These are phyloP conservation scores for Sciurus carolinensis DNA, from an alignment of 2,797 vertebrate species.

Conservation along the genomic window DNA sequence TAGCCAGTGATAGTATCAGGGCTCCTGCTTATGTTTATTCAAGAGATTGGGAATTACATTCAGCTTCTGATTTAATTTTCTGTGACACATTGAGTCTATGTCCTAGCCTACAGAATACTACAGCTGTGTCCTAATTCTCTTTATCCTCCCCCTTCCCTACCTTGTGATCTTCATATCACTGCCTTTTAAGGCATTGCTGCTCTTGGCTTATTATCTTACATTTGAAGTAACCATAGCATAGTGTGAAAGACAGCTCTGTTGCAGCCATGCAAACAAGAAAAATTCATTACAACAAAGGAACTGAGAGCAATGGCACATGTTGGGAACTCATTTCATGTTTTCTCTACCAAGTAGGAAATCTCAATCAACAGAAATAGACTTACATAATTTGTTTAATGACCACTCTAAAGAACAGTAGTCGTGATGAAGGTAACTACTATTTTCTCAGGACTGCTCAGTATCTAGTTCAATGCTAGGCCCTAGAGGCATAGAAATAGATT, in stretches of 20 bases:
- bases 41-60: constrained; percentile 84
- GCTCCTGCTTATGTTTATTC: constrained; percentile 77
- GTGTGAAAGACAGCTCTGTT: constrained; percentile 69
- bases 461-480: neutral
- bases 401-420: constrained; percentile 31
- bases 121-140: constrained; percentile 96
- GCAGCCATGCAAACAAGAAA: constrained; percentile 32
- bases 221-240: constrained; percentile 81
- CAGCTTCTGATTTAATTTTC: constrained; percentile 93
- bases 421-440: neutral
- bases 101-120: constrained; percentile 95
- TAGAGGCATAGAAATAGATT: neutral
- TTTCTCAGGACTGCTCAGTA: neutral
- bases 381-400: constrained; percentile 27
- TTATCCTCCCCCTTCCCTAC: constrained; percentile 71
- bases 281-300: constrained; percentile 17
- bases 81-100: constrained; percentile 96
- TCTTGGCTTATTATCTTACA: constrained; percentile 90
- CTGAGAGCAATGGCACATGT: neutral
- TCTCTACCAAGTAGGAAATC: neutral
- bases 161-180: constrained; percentile 92
- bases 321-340: constrained; percentile 16
- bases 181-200: constrained; percentile 92
- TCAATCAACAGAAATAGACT: constrained; percentile 12
- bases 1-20: constrained; percentile 67